Evolutionary conservation across 2,888 invertebrate genomes (phyloP).

Genomic region (Prosopocoilus inquinatus): DNA sequence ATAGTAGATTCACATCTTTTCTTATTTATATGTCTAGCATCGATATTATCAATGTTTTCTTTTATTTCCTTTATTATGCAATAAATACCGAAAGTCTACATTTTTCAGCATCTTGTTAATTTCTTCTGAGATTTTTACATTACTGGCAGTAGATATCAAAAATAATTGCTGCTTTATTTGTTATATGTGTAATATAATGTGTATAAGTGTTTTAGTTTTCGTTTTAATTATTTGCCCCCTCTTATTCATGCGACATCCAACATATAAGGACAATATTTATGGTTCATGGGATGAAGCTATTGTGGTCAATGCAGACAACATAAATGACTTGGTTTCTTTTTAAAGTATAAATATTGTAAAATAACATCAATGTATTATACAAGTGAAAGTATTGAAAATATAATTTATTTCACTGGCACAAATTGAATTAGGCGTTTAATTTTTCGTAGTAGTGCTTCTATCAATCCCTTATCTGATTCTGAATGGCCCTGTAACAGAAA

Average conservation of each 20-base stretch:
- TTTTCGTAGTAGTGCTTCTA: constrained; percentile 72
- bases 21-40: too few species aligned
- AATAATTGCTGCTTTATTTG: constrained; percentile 61
- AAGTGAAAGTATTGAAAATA: constrained; percentile 35
- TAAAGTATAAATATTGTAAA: constrained; percentile 20
- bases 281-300: constrained; percentile 98
- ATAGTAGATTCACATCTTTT: too few species aligned
- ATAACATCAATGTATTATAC: constrained; percentile 9
- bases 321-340: constrained; percentile 36
- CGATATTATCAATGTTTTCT: constrained; percentile 91
- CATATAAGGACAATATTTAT: constrained; percentile 86
- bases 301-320: constrained; percentile 62
- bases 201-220: too few species aligned
- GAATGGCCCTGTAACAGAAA: constrained; percentile 56
- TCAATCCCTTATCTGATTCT: constrained; percentile 65
- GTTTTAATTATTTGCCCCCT: constrained; percentile 72
- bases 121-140: constrained; percentile 52
- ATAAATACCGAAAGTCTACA: constrained; percentile 57
- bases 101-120: constrained; percentile 56
- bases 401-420: constrained; percentile 58
- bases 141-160: constrained; percentile 60
- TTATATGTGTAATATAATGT: too few species aligned
- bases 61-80: constrained; percentile 77
- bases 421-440: constrained; percentile 80
- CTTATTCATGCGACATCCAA: constrained; percentile 74